Conservation (phyloP, 2,113 vertebrate genomes). For the Myiagra hebetior region DNA sequence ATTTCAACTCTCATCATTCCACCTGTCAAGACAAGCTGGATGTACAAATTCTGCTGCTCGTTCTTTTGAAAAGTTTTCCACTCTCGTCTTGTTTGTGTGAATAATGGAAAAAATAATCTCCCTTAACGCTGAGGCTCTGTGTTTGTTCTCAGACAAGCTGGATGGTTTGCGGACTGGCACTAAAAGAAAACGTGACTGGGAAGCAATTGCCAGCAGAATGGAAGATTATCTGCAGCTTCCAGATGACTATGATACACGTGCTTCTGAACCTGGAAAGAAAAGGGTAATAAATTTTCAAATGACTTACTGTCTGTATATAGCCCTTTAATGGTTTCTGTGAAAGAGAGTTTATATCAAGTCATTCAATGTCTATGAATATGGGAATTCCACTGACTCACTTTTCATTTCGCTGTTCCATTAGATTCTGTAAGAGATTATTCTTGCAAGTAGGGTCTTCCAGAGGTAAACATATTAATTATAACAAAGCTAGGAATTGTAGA, state of each 20-base stretch:
- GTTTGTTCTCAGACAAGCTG: conserved; percentile 91
- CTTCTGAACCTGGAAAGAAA: conserved; percentile 96
- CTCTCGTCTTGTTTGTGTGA: conserved; percentile 60
- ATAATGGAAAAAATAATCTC: not conserved
- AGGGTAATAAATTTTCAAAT: conserved; percentile 77
- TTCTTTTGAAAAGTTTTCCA: conserved; percentile 50
- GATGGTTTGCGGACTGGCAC: conserved; percentile 89
- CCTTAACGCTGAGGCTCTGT: conserved; percentile 73
- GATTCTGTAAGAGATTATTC: not conserved
- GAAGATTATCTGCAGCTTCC: conserved; percentile 97
- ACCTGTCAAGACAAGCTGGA: conserved; percentile 55
- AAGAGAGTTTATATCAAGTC: not conserved
- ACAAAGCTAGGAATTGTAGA: not conserved
- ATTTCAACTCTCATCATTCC: conserved; percentile 30
- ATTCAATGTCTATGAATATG: not conserved
- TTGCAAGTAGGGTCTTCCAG: not conserved
- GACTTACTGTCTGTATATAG: not conserved
- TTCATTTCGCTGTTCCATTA: not conserved
- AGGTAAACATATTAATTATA: not conserved
- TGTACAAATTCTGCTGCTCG: conserved; percentile 38
- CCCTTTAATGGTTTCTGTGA: not conserved
- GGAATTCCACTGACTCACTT: not conserved
- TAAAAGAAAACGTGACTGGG: conserved; percentile 92
- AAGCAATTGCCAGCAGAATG: conserved; percentile 83
- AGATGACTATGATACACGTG: conserved; percentile 94